Evolutionary conservation across 1,140 invertebrate genomes (phyloP).

Genomic region (Eupristina koningsbergeri): DNA sequence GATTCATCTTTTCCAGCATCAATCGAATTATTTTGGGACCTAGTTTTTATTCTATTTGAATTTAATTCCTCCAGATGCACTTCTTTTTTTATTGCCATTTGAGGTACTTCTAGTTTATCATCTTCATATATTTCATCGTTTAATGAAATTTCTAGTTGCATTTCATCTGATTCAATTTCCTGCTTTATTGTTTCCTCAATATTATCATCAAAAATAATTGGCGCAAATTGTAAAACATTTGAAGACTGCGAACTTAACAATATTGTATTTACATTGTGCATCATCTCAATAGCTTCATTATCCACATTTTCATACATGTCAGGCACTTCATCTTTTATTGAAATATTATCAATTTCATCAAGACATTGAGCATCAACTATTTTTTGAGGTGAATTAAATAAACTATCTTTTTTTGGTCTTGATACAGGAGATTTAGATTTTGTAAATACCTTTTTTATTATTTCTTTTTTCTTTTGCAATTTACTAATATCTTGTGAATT

Average conservation of each 20-base stretch:
- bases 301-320: conserved; percentile 47
- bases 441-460: not conserved
- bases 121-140: conserved; percentile 23
- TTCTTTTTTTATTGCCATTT: not conserved
- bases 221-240: too few species aligned
- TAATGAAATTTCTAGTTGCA: conserved; percentile 44
- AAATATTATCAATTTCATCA: not conserved
- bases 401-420: not conserved
- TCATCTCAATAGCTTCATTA: conserved; percentile 54
- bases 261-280: conserved; percentile 36
- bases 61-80: too few species aligned
- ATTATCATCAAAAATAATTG: not conserved
- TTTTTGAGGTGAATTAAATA: not conserved
- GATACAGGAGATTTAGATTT: not conserved
- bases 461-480: conserved; percentile 21
- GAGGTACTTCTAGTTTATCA: not conserved
- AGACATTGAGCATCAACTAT: not conserved
- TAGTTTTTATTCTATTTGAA: too few species aligned
- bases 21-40: too few species aligned
- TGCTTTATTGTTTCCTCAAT: not conserved
- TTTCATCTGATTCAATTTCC: not conserved
- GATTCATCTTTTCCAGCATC: too few species aligned
- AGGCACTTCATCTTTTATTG: conserved; percentile 32
- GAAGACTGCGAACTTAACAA: too few species aligned
- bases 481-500: conserved; percentile 32